Base-by-base conservation (phyloP, 2,888 invertebrate species). In the Taphrorychus bicolor region DNA sequence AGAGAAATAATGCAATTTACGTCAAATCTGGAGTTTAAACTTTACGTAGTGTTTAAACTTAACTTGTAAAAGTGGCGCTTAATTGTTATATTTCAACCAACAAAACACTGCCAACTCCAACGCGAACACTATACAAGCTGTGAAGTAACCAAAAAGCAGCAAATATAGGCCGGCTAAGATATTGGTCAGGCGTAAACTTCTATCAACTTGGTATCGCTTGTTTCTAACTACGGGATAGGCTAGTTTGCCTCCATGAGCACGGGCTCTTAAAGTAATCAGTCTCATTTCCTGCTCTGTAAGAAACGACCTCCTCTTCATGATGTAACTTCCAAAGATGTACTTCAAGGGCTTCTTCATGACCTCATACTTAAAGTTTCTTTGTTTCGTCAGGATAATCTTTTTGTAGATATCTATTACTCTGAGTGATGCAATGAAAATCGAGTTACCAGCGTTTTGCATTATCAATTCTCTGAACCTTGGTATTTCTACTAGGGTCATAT, bases 281-380 rank as follows among this genome's bases (percentile, higher is more conserved):
- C 23, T 1, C 7, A 49, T 16, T 49, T 59, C 23, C 16, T 23
- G 16, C 11, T n/a, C 14, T n/a, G 32, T 32, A 49, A 24, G 24
- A 4, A 18, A n/a, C 5, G 59, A 59, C 19, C n/a, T 59, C n/a
- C 5, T 24, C 1, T 59, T 59, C 17, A 59, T 49, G 16, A 59
- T 14, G 23, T 22, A 49, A 48, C 59, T n/a, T 9, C 59, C 59
- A 22, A 24, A 59, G 4, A 23, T 24, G 11, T 22, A 24, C 18
- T 23, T n/a, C 5, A 49, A 5, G 1, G 32, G 5, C 32, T 24
- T 11, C 3, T 49, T 18, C 49, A 59, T 49, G 14, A 59, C 16
- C 16, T 59, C 49, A 19, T 17, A 59, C 7, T 16, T 23, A 48
- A 49, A 24, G 3, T 23, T 2, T 5, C 14, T 18, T 16, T 59